Base-by-base conservation (phyloP, 2,113 vertebrate genomes). In the Periophthalmodon schlosseri region DNA sequence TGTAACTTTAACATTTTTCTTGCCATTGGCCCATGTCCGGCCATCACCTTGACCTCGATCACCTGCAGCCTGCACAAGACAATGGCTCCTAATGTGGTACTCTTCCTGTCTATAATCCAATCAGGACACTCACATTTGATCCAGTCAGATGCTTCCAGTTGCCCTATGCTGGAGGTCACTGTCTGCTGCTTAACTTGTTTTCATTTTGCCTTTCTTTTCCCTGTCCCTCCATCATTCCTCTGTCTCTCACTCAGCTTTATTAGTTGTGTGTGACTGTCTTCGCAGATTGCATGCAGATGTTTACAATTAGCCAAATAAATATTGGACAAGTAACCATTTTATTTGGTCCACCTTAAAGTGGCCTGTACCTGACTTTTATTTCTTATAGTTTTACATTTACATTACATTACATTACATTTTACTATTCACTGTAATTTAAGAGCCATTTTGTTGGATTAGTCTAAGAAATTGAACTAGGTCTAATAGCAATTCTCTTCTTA, bases 241-340 rank as follows among this genome's bases (percentile, higher is more conserved):
- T 23, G 39, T 56, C 60, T 34, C 24, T 72, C 49, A 28, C 68
- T 74, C 65, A 76, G 44, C 15, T 86, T 90, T 82, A 88, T 87
- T 83, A 79, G 81, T 87, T 79, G 77, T 78, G 76, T 87, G 86
- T 86, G 87, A 90, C 81, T 66, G 73, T 73, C 66, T 78, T 69
- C 70, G 68, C 66, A 77, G 83, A 83, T 71, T 82, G 70, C 68
- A 61, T 49, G 65, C 78, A 87, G 76, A 80, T 80, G 73, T 72
- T 74, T 83, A 58, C 67, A 84, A 81, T 86, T 84, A 87, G 67
- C n/a, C 23, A 11, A 76, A 84, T 75, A 81, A 73, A 72, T 82
- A 63, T 47, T 54, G 54, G 56, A 67, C 66, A 58, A 68, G n/a
- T 68, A 49, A 68, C 18, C 66, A 58, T 15, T 46, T 69, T 14